Evolutionary conservation across 2,888 invertebrate genomes (phyloP), one percentile per base, ranked within the genome.

Genomic region (Tipula helvola): DNA sequence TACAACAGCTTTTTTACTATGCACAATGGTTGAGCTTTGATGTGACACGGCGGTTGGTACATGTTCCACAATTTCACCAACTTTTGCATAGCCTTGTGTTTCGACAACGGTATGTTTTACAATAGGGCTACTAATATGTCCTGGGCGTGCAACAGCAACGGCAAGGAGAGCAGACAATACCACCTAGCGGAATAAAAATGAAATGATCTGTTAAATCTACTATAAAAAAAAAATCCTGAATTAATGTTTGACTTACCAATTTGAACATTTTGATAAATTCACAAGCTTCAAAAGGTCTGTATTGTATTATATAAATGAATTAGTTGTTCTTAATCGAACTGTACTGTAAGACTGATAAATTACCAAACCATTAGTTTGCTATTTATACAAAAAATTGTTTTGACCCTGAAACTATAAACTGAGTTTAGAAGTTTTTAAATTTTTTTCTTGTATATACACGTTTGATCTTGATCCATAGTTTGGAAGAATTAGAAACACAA

Each of bases 161-260:
- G 94, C 93, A 90, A 93, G 91, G 88, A 94, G 91, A 92, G 93
- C 93, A 91, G 93, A 93, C 91, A 94, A 93, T 92, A 93, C 93
- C 93, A 93, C 93, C 93, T 91, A 42, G 44, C 42, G n/a, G 39
- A 85, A 85, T 85, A 18, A 85, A 28, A 41, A 85, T 85, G 5
- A 7, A 85, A 39, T 44, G 18, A 44, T 44, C n/a, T 5, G 52
- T n/a, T 39, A 18, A n/a, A 10, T 1, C n/a, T 28, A 16, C 13
- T n/a, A n/a, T n/a, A n/a, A n/a, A 2, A 2, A 3, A n/a, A 52
- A 12, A n/a, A 12, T 16, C 13, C n/a, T 41, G 44, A 28, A 16
- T 71, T 10, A 18, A 84, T 84, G n/a, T 1, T 41, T 16, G 36
- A 89, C 91, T 91, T 89, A 91, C 91, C 90, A 91, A 90, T 90